phyloP scores from a whole-genome alignment of 1,140 invertebrate genomes.

The Pogonognathellus flavescens region DNA sequence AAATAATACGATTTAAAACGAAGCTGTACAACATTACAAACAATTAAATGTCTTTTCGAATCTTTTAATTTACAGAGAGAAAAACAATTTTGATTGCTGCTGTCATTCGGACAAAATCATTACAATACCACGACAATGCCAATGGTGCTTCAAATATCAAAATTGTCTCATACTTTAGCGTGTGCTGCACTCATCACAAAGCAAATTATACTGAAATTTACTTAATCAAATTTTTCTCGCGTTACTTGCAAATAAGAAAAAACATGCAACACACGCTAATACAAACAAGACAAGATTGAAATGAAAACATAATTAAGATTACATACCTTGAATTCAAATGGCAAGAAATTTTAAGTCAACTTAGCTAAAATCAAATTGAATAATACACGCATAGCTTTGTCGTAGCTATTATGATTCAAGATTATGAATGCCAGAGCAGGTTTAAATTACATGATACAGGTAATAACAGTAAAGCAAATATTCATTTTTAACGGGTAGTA shows the following conservation, averaged over 20 bases:
- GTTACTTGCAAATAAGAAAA: conserved; percentile 8
- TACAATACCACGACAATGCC: conserved; percentile 13
- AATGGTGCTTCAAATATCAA: conserved; percentile 25
- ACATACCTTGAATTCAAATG: not conserved
- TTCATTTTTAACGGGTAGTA: too few species aligned
- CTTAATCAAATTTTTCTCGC: not conserved
- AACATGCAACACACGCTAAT: conserved; percentile 45
- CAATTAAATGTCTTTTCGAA: too few species aligned
- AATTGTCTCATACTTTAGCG: conserved; percentile 30
- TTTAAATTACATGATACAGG: too few species aligned
- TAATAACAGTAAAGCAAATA: too few species aligned
- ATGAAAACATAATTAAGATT: conserved; percentile 7
- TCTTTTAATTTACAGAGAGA: too few species aligned
- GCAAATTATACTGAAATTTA: conserved; percentile 33
- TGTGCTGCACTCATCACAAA: conserved; percentile 43
- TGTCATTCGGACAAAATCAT: conserved; percentile 5
- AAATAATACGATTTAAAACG: not conserved
- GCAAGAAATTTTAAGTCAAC: not conserved
- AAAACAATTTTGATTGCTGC: too few species aligned
- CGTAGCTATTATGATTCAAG: conserved; percentile 12
- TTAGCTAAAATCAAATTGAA: not conserved
- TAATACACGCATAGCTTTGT: not conserved
- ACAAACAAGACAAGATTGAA: conserved; percentile 40
- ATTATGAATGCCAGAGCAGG: conserved; percentile 14
- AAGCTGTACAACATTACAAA: not conserved